Conservation (phyloP, 2,888 invertebrate species). For the Drosophila nr. medialis region DNA sequence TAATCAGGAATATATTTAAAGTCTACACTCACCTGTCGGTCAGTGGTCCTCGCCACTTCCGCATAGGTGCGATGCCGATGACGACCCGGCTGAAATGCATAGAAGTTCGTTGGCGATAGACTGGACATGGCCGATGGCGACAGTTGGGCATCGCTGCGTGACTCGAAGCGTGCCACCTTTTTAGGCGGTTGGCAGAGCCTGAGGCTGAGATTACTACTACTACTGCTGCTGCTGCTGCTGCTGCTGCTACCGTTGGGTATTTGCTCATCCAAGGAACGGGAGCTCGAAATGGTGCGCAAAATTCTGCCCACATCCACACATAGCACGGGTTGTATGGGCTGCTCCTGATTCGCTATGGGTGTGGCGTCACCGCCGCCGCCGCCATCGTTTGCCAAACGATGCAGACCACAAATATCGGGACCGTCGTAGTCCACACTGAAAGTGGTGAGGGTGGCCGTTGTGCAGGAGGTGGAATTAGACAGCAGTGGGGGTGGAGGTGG, state of each 20-base stretch:
- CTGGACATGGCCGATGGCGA: constrained; percentile 40
- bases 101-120: constrained; percentile 64
- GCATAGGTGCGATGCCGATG: constrained; percentile 66
- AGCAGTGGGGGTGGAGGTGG: constrained; percentile 20
- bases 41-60: constrained; percentile 31
- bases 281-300: constrained; percentile 44
- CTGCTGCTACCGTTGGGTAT: constrained; percentile 7
- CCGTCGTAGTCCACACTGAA: constrained; percentile 65
- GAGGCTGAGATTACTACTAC: constrained; percentile 24
- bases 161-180: constrained; percentile 55
- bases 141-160: constrained; percentile 14
- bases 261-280: constrained; percentile 60
- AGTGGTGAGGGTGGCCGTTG: constrained; percentile 71
- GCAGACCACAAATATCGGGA: constrained; percentile 56
- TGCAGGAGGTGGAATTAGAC: constrained; percentile 55
- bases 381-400: constrained; percentile 35
- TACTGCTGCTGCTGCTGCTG: constrained; percentile 21
- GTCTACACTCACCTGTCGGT: constrained; percentile 36
- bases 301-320: too few species aligned
- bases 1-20: neutral
- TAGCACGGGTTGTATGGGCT: constrained; percentile 18
- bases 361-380: neutral
- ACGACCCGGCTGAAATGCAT: constrained; percentile 67
- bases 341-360: constrained; percentile 18
- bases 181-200: constrained; percentile 50